These are phyloP conservation scores for Drosophila melanica DNA, from an alignment of 1,140 invertebrate species.

Conservation along the genomic window DNA sequence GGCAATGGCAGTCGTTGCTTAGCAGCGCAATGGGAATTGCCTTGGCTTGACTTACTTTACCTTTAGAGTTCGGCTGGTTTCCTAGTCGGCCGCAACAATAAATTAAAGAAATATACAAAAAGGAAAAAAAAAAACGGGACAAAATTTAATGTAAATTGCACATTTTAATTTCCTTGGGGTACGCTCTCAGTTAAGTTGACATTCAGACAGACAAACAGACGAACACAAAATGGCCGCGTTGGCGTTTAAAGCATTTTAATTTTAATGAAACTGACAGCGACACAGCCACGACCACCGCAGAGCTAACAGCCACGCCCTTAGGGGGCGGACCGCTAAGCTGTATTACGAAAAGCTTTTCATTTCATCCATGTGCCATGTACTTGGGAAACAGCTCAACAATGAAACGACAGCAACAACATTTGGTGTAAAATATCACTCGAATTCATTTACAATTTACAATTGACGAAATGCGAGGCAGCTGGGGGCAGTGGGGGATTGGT, in stretches of 20 bases:
- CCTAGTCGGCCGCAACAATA: conserved; percentile 3
- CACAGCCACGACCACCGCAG: conserved; percentile 25
- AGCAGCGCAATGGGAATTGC: conserved; percentile 37
- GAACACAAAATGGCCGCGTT: conserved; percentile 59
- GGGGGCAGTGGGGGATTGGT: too few relatives aligned
- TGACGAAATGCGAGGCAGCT: conserved; percentile 14
- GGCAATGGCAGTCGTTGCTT: conserved; percentile 9
- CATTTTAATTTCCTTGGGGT: conserved; percentile 79
- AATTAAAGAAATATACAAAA: conserved; percentile 24
- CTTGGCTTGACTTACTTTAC: conserved; percentile 36
- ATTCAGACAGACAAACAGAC: not conserved
- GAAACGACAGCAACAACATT: conserved; percentile 9
- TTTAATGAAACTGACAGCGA: conserved; percentile 71
- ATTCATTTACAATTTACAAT: conserved; percentile 54
- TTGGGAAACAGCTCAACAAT: conserved; percentile 9
- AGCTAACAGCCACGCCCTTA: conserved; percentile 13
- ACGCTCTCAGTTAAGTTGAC: conserved; percentile 22
- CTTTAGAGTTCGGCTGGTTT: conserved; percentile 6
- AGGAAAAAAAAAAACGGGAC: conserved; percentile 1
- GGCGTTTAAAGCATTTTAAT: conserved; percentile 68
- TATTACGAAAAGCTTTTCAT: conserved; percentile 15
- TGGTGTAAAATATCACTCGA: conserved; percentile 17
- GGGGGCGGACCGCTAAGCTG: conserved; percentile 15
- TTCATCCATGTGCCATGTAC: conserved; percentile 27
- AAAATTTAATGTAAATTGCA: conserved; percentile 67